Evolutionary conservation across 2,888 invertebrate genomes (phyloP), one percentile per base, ranked within the genome.

Genomic region (Carpatolechia fugitivella): DNA sequence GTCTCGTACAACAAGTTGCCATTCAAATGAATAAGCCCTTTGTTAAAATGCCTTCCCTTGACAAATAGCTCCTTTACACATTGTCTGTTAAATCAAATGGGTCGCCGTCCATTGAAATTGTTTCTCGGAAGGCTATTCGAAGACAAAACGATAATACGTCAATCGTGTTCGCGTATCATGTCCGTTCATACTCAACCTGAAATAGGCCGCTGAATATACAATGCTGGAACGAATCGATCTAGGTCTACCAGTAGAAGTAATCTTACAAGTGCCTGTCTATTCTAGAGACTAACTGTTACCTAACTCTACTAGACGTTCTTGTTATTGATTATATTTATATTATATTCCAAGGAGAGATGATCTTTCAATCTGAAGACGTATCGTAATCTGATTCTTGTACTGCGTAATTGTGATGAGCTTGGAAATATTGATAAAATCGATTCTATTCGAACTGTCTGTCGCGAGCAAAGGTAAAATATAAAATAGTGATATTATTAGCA

Each of bases 21-120:
- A 86, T 88, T 89, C 82, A 87, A 89, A 86, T 82, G 85, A 83
- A 83, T 84, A 78, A 76, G 76, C 76, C 81, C 82, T 83, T 89
- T 89, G 90, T 90, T 80, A 76, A 77, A 82, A 87, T 88, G 82
- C 85, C 84, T 87, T 86, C 81, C 82, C 78, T 82, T 90, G 90
- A 90, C 89, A 89, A 90, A 90, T 90, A 85, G 81, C 77, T 73
- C 70, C 72, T 24, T 77, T 78, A 72, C 76, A 83, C 76, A 83
- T 85, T 87, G 85, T 86, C 82, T 80, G 82, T 80, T 78, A 77
- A 80, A 83, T 84, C 82, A 85, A 86, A 86, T 85, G 80, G 85
- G 78, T 74, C 78, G 76, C 62, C 78, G 72, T 70, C 75, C 63
- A 82, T 83, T 78, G 82, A 81, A 83, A 82, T 80, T 70, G 78